Conservation (phyloP, 2,888 invertebrate species). For the Spisula solida region DNA sequence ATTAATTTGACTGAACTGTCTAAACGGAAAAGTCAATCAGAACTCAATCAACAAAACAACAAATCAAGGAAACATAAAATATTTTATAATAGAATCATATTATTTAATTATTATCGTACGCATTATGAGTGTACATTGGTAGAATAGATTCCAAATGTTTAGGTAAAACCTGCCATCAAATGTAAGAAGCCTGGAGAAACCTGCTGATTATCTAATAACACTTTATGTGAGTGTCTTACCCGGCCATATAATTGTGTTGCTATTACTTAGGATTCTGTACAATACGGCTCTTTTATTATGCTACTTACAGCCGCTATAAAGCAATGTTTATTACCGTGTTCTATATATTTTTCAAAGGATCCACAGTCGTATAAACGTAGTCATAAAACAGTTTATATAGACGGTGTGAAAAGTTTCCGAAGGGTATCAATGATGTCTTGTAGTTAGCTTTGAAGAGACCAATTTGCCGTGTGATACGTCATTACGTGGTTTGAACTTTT, state of each 20-base stretch:
- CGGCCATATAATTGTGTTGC: background rate
- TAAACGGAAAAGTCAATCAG: background rate
- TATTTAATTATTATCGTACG: background rate
- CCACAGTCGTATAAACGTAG: background rate
- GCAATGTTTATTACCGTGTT: background rate
- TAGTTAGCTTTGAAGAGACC: background rate
- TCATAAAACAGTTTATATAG: background rate
- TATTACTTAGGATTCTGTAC: background rate
- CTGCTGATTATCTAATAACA: slow-evolving; percentile 1
- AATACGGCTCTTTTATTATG: background rate
- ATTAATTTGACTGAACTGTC: background rate
- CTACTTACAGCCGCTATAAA: background rate
- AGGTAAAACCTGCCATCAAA: background rate
- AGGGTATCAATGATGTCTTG: background rate
- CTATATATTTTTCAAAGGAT: background rate
- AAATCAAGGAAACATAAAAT: background rate
- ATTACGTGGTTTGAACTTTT: background rate
- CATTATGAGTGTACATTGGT: background rate
- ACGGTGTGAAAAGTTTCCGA: background rate
- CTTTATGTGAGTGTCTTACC: slow-evolving; percentile 12
- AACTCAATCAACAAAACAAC: background rate
- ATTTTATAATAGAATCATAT: background rate
- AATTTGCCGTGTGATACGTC: background rate
- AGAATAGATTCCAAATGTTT: background rate
- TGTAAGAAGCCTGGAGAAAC: background rate